phyloP scores from a whole-genome alignment of 2,113 vertebrate species.

The Onychorhynchus coronatus region DNA sequence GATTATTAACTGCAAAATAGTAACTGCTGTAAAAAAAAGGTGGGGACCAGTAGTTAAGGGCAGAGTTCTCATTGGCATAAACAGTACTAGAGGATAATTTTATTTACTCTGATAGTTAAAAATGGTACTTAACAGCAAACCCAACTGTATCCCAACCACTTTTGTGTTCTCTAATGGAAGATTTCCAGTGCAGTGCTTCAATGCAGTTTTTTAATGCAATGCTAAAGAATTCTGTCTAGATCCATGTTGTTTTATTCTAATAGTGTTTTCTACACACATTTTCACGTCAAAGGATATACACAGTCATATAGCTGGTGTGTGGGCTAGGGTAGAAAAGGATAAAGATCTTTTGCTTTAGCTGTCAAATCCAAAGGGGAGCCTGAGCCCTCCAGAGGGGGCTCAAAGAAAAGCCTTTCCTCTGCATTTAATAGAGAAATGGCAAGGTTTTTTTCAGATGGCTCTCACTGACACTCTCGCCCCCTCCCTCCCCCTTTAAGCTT shows the following conservation, averaged over 20 bases:
- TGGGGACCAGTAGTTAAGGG: neutral
- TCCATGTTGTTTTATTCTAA: neutral
- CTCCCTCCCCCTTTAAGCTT: neutral
- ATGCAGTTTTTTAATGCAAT: neutral
- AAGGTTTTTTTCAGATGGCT: neutral
- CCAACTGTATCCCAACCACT: neutral
- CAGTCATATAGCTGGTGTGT: rapidly evolving
- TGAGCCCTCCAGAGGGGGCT: neutral
- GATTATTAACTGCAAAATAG: neutral
- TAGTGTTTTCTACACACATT: neutral
- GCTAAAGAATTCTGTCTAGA: neutral
- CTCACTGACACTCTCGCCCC: neutral
- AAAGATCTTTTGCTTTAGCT: neutral
- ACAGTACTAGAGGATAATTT: neutral
- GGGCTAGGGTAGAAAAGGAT: neutral
- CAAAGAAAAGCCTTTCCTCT: neutral
- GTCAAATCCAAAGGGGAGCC: neutral
- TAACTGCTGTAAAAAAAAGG: neutral
- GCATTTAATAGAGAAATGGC: neutral
- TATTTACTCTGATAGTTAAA: neutral
- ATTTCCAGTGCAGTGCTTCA: neutral
- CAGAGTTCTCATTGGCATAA: neutral
- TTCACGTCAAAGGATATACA: neutral
- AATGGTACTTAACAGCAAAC: neutral
- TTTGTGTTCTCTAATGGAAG: neutral